phyloP scores from a whole-genome alignment of 2,113 vertebrate genomes.

The Elanoides forficatus region DNA sequence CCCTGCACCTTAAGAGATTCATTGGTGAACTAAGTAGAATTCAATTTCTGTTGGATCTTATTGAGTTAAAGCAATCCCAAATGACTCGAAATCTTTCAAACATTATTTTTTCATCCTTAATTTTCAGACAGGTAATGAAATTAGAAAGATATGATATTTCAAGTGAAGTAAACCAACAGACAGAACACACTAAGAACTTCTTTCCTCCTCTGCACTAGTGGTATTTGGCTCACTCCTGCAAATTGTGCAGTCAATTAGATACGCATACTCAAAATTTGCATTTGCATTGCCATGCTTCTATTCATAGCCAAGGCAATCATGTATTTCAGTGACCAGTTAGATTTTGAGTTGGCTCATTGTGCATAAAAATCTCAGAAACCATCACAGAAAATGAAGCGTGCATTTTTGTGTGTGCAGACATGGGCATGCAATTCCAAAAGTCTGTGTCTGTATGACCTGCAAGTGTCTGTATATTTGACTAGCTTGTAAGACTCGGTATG shows the following conservation, averaged over 20 bases:
- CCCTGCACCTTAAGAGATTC: neutral
- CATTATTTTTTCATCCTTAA: neutral
- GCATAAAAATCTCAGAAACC: neutral
- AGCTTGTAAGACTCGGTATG: neutral
- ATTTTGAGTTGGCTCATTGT: neutral
- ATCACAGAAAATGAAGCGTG: neutral
- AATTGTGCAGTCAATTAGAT: neutral
- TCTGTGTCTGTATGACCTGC: neutral
- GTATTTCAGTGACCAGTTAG: neutral
- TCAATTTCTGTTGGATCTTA: neutral
- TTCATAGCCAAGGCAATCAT: neutral
- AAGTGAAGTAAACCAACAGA: neutral
- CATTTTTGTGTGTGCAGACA: neutral
- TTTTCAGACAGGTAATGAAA: neutral
- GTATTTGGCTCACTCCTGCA: neutral
- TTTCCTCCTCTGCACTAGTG: neutral
- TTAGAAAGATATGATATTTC: neutral
- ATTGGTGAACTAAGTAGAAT: neutral
- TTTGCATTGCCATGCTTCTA: neutral
- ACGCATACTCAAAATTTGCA: neutral
- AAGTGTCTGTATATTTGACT: neutral
- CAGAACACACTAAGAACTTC: neutral
- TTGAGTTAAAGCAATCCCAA: neutral
- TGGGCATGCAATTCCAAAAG: neutral
- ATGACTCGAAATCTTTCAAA: neutral